A percentile compares a stretch with the other conserved stretches of the same genome.
These are phyloP conservation scores for Idaea biselata DNA, from an alignment of 2,888 invertebrate genomes.

Conservation along the genomic window DNA sequence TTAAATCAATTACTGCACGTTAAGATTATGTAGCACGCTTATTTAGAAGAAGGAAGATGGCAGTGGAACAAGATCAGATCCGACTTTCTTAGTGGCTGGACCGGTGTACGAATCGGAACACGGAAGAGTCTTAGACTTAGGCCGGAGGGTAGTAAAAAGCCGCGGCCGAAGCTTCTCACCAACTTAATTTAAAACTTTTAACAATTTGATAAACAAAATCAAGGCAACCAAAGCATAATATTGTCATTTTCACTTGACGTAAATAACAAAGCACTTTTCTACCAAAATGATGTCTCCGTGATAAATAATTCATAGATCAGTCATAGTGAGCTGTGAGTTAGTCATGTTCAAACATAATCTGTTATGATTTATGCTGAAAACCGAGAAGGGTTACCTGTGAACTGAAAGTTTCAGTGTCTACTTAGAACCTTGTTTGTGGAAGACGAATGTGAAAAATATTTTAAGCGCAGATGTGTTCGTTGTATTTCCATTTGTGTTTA, in stretches of 20 bases:
- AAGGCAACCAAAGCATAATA: not conserved
- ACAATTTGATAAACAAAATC: no score
- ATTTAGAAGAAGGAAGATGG: no score
- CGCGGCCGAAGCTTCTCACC: no score
- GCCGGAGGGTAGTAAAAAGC: no score
- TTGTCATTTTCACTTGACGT: not conserved
- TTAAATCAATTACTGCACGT: no score
- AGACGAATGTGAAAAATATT: slow-evolving; percentile 11
- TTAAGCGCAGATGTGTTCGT: not conserved
- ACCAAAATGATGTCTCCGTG: slow-evolving; percentile 24
- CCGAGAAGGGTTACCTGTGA: slow-evolving; percentile 19
- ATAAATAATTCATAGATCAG: slow-evolving; percentile 47
- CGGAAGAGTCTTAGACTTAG: no score
- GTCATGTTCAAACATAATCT: slow-evolving; percentile 45
- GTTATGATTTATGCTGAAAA: slow-evolving; percentile 44
- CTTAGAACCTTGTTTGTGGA: slow-evolving; percentile 12
- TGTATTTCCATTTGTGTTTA: not conserved
- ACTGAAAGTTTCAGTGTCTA: slow-evolving; percentile 11
- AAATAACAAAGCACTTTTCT: slow-evolving; percentile 18
- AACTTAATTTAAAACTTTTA: no score
- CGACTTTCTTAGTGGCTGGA: no score
- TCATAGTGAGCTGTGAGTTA: slow-evolving; percentile 24
- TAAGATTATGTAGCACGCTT: no score
- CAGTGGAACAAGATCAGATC: no score
- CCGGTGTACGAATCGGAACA: no score